Percentiles rank a stretch among this genome's conserved stretches.
Conservation (phyloP, 2,113 vertebrate genomes). For the Hipposideros armiger region DNA sequence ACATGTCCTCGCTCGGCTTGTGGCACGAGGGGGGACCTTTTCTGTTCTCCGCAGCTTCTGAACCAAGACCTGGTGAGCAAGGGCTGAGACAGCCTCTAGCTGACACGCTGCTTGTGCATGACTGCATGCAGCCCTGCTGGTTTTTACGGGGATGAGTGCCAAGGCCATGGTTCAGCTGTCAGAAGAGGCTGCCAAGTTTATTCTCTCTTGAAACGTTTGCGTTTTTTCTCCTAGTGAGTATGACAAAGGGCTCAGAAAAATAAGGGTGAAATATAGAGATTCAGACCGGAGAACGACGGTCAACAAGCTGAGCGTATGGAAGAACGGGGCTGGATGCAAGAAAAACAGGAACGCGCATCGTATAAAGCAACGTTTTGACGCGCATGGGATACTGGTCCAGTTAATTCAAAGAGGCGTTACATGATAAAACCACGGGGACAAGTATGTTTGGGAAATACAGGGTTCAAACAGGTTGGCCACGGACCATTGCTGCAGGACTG, state of each 20-base stretch:
- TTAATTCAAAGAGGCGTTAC: neutral
- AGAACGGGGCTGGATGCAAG: neutral
- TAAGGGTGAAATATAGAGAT: neutral
- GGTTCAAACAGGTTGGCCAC: neutral
- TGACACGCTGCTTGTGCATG: neutral
- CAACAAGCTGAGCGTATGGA: neutral
- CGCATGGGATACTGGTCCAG: neutral
- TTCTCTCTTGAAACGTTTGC: neutral
- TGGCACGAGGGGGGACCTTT: neutral
- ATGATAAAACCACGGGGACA: neutral
- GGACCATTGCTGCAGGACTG: neutral
- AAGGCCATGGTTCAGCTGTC: neutral
- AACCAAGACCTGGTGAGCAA: neutral
- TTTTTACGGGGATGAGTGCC: neutral
- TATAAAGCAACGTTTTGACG: neutral
- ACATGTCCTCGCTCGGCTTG: neutral
- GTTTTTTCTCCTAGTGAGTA: neutral
- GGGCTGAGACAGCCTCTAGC: neutral
- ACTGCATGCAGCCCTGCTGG: neutral
- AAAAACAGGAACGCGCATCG: no score
- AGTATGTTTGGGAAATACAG: neutral
- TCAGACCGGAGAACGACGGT: neutral
- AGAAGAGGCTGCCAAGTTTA: neutral
- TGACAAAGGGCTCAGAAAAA: neutral
- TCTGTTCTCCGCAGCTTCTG: neutral